Evolutionary conservation across 2,888 invertebrate species (phyloP), one percentile per base, ranked within the genome.

Genomic region (Amphipoea oculea): DNA sequence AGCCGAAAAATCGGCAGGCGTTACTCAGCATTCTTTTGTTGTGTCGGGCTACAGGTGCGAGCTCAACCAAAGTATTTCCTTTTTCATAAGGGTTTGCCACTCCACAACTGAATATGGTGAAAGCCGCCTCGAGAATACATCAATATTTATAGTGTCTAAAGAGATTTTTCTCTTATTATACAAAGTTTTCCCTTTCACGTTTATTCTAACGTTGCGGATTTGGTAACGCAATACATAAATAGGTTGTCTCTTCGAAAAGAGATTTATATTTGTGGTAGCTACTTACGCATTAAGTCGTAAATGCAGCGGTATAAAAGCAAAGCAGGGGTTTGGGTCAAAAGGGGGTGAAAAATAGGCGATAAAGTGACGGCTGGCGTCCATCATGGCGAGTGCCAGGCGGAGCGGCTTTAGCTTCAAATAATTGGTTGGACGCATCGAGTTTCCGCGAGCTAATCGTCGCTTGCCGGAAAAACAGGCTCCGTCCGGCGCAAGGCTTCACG

Each of bases 11-110:
- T 95, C 93, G 94, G 92, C 92, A 93, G 92, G 92, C 94, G 92
- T 95, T 94, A 95, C 94, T 95, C 94, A 94, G 94, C 93, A 92
- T 91, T 94, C 92, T 89, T 94, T 95, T 95, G 94, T 95, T 94
- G 92, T 90, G 90, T 86, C 85, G 90, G 92, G 93, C 94, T 93
- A 95, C 95, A 95, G 96, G 95, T 96, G 95, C 91, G 93, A 89
- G 85, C 85, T 89, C 88, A 83, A 85, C 81, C 86, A 90, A 86
- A 89, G 90, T 93, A 92, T 94, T 95, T 94, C 89, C 91, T 94
- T 94, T 94, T 93, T 93, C 91, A 92, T 93, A 92, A 91, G 90
- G 89, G 88, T 88, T 89, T 88, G 78, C 86, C 88, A 89, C 86
- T 90, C 78, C 78, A 87, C 83, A 73, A 82, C 82, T 85, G 86